Evolutionary conservation across 2,113 vertebrate genomes (phyloP), one percentile per base, ranked within the genome.

Genomic region (Colossoma macropomum): DNA sequence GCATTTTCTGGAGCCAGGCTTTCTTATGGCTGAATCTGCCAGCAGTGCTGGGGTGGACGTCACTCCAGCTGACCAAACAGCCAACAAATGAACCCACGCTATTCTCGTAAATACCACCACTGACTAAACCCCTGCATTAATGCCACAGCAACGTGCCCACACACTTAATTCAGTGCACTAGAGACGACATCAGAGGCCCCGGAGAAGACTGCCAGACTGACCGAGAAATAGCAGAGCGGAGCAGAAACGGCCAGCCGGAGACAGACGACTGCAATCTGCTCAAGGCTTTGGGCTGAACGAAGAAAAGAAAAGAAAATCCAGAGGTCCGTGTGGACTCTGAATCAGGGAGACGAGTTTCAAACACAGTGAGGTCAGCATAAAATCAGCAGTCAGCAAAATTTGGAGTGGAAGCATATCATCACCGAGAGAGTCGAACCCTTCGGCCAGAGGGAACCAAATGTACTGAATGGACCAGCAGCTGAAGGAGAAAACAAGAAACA

Each of bases 11-110:
- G 19, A 38, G 66, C 66, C 34, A 28, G 8, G 19, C 17, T 34
- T 30, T 32, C n/a, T 23, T 30, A 19, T 34, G 30, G 30, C 62
- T 56, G 15, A 16, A 59, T 9, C 12, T 38, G 23, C 48, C 66
- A 54, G 28, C 9, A 25, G 28, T 91, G 76, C 69, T 68, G 66
- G 85, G 54, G 76, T 16, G 32, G 16, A 41, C 32, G 66, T 87
- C 86, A 78, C 56, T 87, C 84, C 92, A 93, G 88, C 90, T 92
- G 89, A 90, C 89, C 87, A 93, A 93, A 92, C 88, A 93, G 65
- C 41, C 79, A 88, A 59, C 63, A 56, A 41, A 86, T 75, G 74
- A 83, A 54, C 60, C 81, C 77, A 80, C 80, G 73, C 71, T 59
- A 78, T 86, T 89, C 87, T 77, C 83, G 83, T 87, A 91, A 91